These are phyloP conservation scores for Gnathonemus longibarbis DNA, from an alignment of 2,113 vertebrate genomes.

Conservation along the genomic window DNA sequence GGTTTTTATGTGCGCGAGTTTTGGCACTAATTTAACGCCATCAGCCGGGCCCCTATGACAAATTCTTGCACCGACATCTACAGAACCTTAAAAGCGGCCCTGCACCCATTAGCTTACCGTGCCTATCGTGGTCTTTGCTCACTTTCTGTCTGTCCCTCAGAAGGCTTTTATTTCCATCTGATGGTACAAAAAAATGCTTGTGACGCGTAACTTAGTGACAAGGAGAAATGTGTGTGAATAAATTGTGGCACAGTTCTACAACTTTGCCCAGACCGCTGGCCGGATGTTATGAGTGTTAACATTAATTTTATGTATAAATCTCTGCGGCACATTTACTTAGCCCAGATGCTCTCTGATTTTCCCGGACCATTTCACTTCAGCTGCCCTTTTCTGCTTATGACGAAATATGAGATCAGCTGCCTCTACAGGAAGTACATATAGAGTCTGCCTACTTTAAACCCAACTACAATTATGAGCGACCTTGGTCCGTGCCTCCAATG, in stretches of 20 bases:
- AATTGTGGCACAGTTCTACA: not conserved
- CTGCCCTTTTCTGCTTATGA: not conserved
- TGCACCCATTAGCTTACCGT: not conserved
- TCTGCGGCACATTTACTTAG: not conserved
- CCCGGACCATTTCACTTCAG: not conserved
- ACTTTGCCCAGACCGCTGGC: not conserved
- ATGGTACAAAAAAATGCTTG: not conserved
- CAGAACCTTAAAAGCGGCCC: too few species aligned
- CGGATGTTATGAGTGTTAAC: not conserved
- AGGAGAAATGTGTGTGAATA: not conserved
- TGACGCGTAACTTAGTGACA: not conserved
- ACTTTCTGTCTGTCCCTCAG: not conserved
- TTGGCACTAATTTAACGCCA: too few species aligned
- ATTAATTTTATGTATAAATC: not conserved
- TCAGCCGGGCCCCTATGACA: too few species aligned
- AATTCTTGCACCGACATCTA: too few species aligned
- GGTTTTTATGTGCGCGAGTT: too few species aligned
- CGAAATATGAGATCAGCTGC: not conserved
- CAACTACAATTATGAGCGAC: not conserved
- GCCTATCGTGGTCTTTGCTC: not conserved
- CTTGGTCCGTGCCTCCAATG: not conserved
- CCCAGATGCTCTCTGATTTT: not conserved
- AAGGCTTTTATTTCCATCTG: not conserved
- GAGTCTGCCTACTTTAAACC: not conserved
- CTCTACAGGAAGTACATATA: not conserved